Percentiles rank a stretch among this genome's conserved stretches.
Conservation (phyloP, 2,797 vertebrate genomes). For the Florisuga fusca region DNA sequence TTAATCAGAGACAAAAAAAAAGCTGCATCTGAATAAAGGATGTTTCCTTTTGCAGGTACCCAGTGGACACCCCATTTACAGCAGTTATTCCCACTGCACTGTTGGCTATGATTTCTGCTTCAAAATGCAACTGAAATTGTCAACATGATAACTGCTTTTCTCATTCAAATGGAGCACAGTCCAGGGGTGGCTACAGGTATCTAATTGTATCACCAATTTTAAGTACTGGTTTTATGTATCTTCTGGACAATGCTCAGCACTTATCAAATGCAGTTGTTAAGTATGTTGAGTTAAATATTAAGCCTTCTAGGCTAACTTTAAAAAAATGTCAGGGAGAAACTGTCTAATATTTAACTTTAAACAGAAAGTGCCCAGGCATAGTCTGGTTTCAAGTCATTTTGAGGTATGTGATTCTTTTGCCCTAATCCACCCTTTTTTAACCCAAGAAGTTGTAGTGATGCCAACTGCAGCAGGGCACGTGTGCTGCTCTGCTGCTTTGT, state of each 20-base stretch:
- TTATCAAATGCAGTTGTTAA: not conserved
- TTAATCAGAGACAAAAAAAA: not conserved
- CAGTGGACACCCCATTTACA: not conserved
- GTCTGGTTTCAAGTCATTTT: not conserved
- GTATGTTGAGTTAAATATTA: slow-evolving; percentile 69
- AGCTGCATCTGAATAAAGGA: not conserved
- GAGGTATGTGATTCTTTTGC: not conserved
- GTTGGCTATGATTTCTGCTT: not conserved
- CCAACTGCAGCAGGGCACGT: fast-evolving
- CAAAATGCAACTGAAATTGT: not conserved
- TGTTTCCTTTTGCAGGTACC: not conserved
- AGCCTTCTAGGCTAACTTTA: slow-evolving; percentile 36
- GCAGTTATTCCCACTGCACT: not conserved
- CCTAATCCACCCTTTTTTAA: not conserved
- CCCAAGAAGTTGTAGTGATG: not conserved
- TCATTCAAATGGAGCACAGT: not conserved
- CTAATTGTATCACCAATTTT: not conserved
- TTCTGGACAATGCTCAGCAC: not conserved
- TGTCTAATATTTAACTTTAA: slow-evolving; percentile 58
- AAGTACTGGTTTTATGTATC: not conserved
- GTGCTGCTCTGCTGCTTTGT: fast-evolving
- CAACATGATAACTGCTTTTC: not conserved
- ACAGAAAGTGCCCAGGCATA: not conserved
- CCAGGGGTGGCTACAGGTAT: not conserved
- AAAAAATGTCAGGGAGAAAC: not conserved